Conservation (phyloP, 2,888 invertebrate species). For the Agrotis puta region DNA sequence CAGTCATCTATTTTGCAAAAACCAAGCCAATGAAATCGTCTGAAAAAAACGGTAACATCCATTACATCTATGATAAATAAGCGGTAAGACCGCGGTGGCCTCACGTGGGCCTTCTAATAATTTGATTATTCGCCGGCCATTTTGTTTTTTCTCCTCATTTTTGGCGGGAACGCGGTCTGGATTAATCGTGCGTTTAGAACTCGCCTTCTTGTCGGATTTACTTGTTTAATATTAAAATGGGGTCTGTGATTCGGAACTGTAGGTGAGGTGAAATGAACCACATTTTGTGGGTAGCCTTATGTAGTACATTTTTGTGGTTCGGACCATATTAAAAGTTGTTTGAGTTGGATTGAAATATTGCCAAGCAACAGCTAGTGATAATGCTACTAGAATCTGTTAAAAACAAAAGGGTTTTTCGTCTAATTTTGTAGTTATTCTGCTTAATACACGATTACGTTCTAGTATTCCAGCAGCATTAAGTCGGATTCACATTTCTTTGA, state of each 20-base stretch:
- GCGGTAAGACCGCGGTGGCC: constrained; percentile 75
- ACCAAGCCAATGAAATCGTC: constrained; percentile 8
- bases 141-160: constrained; percentile 73
- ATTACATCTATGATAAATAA: constrained; percentile 83
- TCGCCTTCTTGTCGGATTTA: constrained; percentile 66
- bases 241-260: constrained; percentile 66
- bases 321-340: constrained; percentile 43
- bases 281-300: constrained; percentile 53
- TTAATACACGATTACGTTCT: too few species aligned
- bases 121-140: constrained; percentile 81
- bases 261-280: constrained; percentile 53
- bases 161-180: constrained; percentile 65
- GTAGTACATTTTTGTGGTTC: constrained; percentile 49
- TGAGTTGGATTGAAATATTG: not conserved
- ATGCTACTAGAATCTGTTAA: too few species aligned
- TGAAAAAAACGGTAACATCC: constrained; percentile 75
- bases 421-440: too few species aligned
- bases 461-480: too few species aligned
- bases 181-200: constrained; percentile 74
- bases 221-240: constrained; percentile 71
- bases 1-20: not conserved
- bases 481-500: too few species aligned
- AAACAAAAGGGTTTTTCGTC: too few species aligned
- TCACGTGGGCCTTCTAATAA: constrained; percentile 80
- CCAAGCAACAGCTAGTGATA: too few species aligned